Evolutionary conservation across 2,797 vertebrate species (phyloP), one percentile per base, ranked within the genome.

Genomic region (Danionella dracula): DNA sequence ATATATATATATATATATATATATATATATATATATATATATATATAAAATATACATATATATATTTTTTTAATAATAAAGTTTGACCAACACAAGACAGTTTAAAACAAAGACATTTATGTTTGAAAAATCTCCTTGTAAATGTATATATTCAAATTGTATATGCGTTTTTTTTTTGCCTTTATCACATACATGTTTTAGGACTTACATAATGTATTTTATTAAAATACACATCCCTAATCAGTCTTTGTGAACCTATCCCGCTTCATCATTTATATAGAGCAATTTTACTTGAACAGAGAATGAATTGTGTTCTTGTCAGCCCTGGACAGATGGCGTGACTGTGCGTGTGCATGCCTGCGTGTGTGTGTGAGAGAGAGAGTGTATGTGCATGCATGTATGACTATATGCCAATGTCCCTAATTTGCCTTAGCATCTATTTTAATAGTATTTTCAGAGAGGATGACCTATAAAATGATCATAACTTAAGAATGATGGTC

Each of bases 241-340:
- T 38, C n/a, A 50, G n/a, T 27, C 29, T 64, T 11, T 55, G 17
- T 13, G 8, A 11, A 49, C 7, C 15, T 40, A 15, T 58, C 11
- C 9, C 17, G 7, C 11, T 51, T 72, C 31, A 53, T 55, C 50
- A 45, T 34, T 42, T 40, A 45, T 48, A 21, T 50, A 42, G 35
- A 35, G 49, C 1, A 51, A 35, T 37, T 62, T 58, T 41, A 45
- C 29, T 61, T 0, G 8, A 58, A 45, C 41, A 67, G 19, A 46
- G 57, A 41, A 69, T 62, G 45, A 51, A 51, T 51, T 57, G 45
- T 57, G 70, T 62, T 40, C 38, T 35, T 45, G 42, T 73, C 53
- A 73, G 37, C 58, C 32, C 35, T 51, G 42, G 45, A 66, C 67
- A 74, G 57, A 70, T 70, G 63, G 67, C 35, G 41, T 54, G 32